A percentile compares a stretch with the other conserved stretches of the same genome.
Evolutionary conservation across 2,888 invertebrate genomes (phyloP).

Genomic region (Aleiodes alternator): DNA sequence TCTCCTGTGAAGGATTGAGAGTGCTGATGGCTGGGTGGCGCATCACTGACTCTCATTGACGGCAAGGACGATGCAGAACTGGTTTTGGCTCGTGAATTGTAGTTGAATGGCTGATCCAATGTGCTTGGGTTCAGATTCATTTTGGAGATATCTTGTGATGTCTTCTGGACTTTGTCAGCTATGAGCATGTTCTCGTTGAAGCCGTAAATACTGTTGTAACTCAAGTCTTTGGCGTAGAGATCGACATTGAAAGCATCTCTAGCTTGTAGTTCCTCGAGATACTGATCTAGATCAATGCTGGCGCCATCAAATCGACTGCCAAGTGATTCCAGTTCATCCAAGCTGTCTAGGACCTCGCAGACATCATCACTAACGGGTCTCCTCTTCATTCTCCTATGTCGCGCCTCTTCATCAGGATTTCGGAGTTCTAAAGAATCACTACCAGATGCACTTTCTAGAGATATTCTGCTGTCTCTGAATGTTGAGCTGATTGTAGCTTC

Average conservation of each 20-base stretch:
- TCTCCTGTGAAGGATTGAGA: slow-evolving; percentile 73
- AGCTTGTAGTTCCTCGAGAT: slow-evolving; percentile 81
- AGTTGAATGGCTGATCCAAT: slow-evolving; percentile 63
- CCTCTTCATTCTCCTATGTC: slow-evolving; percentile 81
- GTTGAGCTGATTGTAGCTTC: slow-evolving; percentile 66
- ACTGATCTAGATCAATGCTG: slow-evolving; percentile 82
- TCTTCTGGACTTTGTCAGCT: slow-evolving; percentile 64
- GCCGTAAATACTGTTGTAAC: slow-evolving; percentile 70
- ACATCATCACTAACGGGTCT: slow-evolving; percentile 85
- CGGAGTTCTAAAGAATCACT: slow-evolving; percentile 79
- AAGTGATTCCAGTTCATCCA: slow-evolving; percentile 82
- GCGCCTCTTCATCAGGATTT: slow-evolving; percentile 76
- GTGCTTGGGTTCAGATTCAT: slow-evolving; percentile 45
- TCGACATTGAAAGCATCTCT: slow-evolving; percentile 75
- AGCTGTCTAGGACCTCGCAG: slow-evolving; percentile 76
- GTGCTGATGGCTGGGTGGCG: slow-evolving; percentile 68
- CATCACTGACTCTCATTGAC: slow-evolving; percentile 71
- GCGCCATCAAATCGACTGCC: slow-evolving; percentile 78
- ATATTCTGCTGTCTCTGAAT: slow-evolving; percentile 66
- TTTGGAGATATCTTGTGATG: slow-evolving; percentile 62
- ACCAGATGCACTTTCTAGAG: slow-evolving; percentile 69
- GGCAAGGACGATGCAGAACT: slow-evolving; percentile 72
- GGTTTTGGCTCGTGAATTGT: slow-evolving; percentile 65
- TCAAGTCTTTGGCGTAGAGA: slow-evolving; percentile 70
- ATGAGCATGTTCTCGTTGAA: slow-evolving; percentile 68